phyloP scores from a whole-genome alignment of 2,113 vertebrate species.

The Gorilla gorilla region DNA sequence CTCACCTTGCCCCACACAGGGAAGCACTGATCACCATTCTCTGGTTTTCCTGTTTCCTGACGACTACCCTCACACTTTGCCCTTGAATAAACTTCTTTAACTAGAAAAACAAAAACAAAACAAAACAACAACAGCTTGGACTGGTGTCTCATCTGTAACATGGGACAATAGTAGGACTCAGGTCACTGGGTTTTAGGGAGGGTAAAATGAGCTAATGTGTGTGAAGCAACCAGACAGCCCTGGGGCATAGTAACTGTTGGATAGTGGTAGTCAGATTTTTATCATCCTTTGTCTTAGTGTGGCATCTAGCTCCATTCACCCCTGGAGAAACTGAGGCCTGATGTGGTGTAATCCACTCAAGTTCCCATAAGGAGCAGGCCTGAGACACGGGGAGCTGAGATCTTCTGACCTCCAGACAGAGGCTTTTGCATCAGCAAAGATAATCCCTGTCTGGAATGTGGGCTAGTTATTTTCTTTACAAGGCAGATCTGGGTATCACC shows the following conservation, averaged over 20 bases:
- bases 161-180: accelerated
- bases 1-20: too few species aligned
- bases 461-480: not conserved
- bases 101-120: too few species aligned
- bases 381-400: not conserved
- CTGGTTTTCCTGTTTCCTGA: too few species aligned
- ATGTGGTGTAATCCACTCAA: too few species aligned
- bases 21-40: too few species aligned
- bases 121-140: too few species aligned
- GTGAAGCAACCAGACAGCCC: not conserved
- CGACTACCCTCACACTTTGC: too few species aligned
- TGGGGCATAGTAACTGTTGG: accelerated
- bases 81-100: too few species aligned
- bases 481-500: not conserved
- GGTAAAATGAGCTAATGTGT: not conserved
- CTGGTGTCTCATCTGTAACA: not conserved
- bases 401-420: not conserved
- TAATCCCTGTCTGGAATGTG: constrained; percentile 23
- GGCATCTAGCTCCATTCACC: not conserved
- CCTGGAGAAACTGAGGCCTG: not conserved
- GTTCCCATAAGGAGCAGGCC: not conserved
- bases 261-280: accelerated
- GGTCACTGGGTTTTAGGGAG: not conserved
- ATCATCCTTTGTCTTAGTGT: not conserved
- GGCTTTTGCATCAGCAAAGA: not conserved